phyloP scores from a whole-genome alignment of 2,113 vertebrate genomes.

The Lepus timidus region DNA sequence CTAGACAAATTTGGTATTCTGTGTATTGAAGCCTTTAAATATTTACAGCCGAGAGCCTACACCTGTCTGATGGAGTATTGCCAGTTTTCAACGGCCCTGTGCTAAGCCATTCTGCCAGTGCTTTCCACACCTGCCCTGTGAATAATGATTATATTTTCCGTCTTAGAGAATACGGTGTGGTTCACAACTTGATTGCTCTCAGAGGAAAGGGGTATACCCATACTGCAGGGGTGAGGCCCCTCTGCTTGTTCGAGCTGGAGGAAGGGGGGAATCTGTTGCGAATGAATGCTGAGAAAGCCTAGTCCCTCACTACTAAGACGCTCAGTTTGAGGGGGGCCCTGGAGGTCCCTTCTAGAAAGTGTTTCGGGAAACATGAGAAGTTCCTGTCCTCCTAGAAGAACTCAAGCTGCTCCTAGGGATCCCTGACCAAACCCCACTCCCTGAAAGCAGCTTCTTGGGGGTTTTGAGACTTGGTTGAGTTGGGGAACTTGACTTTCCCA shows the following conservation, averaged over 20 bases:
- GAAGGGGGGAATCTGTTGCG: not conserved
- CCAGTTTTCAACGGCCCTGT: not conserved
- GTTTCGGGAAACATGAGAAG: not conserved
- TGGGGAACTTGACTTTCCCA: slow-evolving; percentile 4
- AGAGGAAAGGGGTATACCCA: not conserved
- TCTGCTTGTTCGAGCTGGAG: not conserved
- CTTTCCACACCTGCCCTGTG: not conserved
- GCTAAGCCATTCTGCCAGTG: not conserved
- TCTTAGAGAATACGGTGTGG: not conserved
- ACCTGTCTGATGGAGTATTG: not conserved
- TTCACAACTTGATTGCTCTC: not conserved
- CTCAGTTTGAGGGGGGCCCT: not conserved
- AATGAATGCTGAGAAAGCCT: not conserved
- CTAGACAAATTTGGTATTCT: slow-evolving; percentile 62
- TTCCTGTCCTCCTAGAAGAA: not conserved
- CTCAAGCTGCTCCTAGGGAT: not conserved
- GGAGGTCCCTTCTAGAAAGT: slow-evolving; percentile 15
- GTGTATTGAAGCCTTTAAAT: slow-evolving; percentile 63
- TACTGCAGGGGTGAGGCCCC: not conserved
- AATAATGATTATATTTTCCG: not conserved
- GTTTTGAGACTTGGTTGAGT: not conserved
- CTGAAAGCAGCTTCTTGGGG: not conserved
- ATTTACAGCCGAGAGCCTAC: slow-evolving; percentile 27
- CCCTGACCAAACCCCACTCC: not conserved
- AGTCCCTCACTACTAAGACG: not conserved